Evolutionary conservation across 1,140 invertebrate genomes (phyloP), one percentile per base, ranked within the genome.

Genomic region (Drosophila gunungcola): DNA sequence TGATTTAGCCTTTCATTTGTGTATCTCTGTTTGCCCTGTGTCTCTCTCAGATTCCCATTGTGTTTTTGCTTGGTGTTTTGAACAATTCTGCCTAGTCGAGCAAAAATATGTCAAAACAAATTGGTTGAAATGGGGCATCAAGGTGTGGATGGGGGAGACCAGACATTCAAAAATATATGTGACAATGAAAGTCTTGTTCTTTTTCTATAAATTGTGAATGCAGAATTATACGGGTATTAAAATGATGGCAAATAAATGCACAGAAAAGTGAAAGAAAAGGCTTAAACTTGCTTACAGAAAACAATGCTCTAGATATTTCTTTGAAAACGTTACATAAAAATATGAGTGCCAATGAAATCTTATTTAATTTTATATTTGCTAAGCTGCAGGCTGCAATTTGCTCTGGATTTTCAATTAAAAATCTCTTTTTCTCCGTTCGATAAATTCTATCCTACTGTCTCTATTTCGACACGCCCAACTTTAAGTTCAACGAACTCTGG

Each of bases 41-140:
- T 13, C 65, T 46, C 65, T 46, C 27, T 29, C 39, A n/a, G 10
- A 10, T 38, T 39, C 25, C 9, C 48, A 58, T 45, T 65, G 65
- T 63, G 57, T 56, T 70, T 42, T 43, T 10, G n/a, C 12, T n/a
- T 45, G 52, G 56, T 82, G 81, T 78, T 82, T 82, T 57, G 64
- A 70, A 69, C 64, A 21, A 57, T 70, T 70, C 65, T 57, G 68
- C 49, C 65, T 70, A 70, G 68, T 70, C 43, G 65, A 70, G 65
- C 68, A 70, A 70, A 70, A 70, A 70, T 70, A 68, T 70, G 68
- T 70, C 68, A 70, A 70, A 70, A 70, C 68, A 70, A 70, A 70
- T 70, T 70, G 68, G 25, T 48, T 36, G 29, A 68, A 36, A 45
- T 36, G 41, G 58, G 36, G 46, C 57, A 36, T 12, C 11, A 48